Base-by-base conservation (phyloP, 2,797 vertebrate species). In the Malacoraja senta region DNA sequence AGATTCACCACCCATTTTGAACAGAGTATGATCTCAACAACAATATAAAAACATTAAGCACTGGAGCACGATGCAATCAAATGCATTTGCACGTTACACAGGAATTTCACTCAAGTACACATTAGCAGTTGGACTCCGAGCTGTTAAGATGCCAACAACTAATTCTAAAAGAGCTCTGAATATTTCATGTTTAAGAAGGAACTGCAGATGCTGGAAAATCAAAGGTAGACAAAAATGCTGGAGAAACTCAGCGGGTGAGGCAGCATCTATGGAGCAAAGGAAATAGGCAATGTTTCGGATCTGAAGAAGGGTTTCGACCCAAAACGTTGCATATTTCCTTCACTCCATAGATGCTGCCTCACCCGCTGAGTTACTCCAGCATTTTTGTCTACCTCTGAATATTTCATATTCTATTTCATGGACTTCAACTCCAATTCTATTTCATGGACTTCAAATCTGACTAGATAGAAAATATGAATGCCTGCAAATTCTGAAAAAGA, bases 61-160 rank as follows among this genome's bases (percentile, higher is more conserved):
- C 7, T 68, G 24, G 71, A 76, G 38, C 90, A 76, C 44, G 65
- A 35, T 44, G 65, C 19, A 91, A 91, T 91, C 86, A 91, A 6
- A 79, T 65, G 93, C 93, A 94, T 74, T 93, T 83, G 19, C 71
- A 74, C 17, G 93, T 29, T 93, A 88, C 88, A 93, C 32, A 0
- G 94, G 94, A 94, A 94, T 94, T 93, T 76, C 93, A 72, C 8
- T 91, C 94, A 94, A 93, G 91, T 94, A 93, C 93, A 93, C 35
- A 88, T 92, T 63, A 76, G 21, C 26, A 93, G 53, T 58, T 93
- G 86, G 86, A 93, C 93, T 93, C 63, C 32, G 93, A 94, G 83
- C 91, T 93, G 91, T 93, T 94, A 93, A 19, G 1, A 24, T 74
- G 29, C 74, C 58, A 8, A 32, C 38, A 94, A 74, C 81, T 68